These are phyloP conservation scores for Morone chrysops DNA, from an alignment of 2,113 vertebrate species.

Conservation along the genomic window DNA sequence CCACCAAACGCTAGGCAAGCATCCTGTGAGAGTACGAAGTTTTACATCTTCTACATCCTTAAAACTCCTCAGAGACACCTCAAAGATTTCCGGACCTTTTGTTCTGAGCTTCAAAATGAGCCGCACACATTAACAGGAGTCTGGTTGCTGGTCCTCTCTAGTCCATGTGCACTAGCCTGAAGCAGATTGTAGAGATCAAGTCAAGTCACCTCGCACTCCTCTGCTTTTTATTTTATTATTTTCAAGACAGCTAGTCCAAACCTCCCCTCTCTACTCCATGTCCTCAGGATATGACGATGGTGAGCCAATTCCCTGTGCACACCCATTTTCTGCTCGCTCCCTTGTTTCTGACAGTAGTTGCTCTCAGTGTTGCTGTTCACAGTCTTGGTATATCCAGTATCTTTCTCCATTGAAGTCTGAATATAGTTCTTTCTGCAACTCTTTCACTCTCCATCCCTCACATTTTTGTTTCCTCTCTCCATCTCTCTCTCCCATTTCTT, in stretches of 20 bases:
- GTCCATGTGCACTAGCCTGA: slow-evolving; percentile 33
- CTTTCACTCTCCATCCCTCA: background rate
- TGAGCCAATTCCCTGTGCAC: slow-evolving; percentile 44
- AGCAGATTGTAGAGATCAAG: slow-evolving; percentile 65
- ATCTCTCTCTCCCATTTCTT: background rate
- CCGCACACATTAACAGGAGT: slow-evolving; percentile 51
- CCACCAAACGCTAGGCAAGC: slow-evolving; percentile 38
- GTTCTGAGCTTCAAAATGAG: slow-evolving; percentile 67
- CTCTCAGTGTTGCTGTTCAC: background rate
- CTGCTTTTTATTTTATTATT: slow-evolving; percentile 62
- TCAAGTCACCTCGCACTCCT: slow-evolving; percentile 31
- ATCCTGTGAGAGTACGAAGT: slow-evolving; percentile 11
- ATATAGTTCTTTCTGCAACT: background rate
- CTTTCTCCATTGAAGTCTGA: background rate
- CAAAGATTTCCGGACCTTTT: slow-evolving; percentile 48
- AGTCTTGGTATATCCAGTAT: background rate
- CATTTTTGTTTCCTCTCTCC: background rate
- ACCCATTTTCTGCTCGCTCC: slow-evolving; percentile 17
- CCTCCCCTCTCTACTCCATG: slow-evolving; percentile 10
- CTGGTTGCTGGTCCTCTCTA: slow-evolving; percentile 24
- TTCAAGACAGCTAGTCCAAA: slow-evolving; percentile 51
- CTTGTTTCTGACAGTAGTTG: slow-evolving; percentile 36
- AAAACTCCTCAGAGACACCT: slow-evolving; percentile 37
- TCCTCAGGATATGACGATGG: slow-evolving; percentile 37
- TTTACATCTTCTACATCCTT: slow-evolving; percentile 14